These are phyloP conservation scores for Vidua macroura DNA, from an alignment of 2,113 vertebrate genomes.

Conservation along the genomic window DNA sequence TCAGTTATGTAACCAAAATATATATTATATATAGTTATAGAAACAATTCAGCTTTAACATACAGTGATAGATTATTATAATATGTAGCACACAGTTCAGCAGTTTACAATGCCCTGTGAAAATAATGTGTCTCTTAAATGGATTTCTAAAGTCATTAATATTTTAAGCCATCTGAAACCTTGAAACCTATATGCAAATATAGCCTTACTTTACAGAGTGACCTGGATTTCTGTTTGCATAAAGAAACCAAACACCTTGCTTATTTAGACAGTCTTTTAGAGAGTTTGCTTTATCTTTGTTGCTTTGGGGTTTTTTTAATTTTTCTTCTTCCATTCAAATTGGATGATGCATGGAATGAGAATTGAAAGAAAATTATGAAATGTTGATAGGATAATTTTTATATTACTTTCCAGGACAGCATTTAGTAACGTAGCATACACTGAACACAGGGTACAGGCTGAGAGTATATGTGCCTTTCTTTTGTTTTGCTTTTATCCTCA, in stretches of 20 bases:
- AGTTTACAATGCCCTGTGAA: not conserved
- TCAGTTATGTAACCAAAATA: not conserved
- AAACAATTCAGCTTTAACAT: not conserved
- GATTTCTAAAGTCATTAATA: not conserved
- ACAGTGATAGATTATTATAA: not conserved
- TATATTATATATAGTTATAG: not conserved
- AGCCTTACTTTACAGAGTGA: not conserved
- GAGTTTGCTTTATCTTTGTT: not conserved
- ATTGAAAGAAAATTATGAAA: not conserved
- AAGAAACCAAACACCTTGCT: not conserved
- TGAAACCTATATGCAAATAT: not conserved
- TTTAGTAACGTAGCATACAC: not conserved
- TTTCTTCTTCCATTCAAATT: not conserved
- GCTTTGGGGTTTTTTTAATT: not conserved
- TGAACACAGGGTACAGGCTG: not conserved
- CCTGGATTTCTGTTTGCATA: not conserved
- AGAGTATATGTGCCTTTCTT: not conserved
- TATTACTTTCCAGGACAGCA: not conserved
- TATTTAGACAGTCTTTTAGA: not conserved
- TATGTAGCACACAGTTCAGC: fast-evolving
- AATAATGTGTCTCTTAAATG: not conserved
- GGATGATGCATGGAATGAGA: not conserved
- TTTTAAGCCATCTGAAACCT: conserved; percentile 7
- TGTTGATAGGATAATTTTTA: not conserved
- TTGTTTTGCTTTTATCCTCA: not conserved